Conservation (phyloP, 1,140 invertebrate species). For the Cydia strobilella region DNA sequence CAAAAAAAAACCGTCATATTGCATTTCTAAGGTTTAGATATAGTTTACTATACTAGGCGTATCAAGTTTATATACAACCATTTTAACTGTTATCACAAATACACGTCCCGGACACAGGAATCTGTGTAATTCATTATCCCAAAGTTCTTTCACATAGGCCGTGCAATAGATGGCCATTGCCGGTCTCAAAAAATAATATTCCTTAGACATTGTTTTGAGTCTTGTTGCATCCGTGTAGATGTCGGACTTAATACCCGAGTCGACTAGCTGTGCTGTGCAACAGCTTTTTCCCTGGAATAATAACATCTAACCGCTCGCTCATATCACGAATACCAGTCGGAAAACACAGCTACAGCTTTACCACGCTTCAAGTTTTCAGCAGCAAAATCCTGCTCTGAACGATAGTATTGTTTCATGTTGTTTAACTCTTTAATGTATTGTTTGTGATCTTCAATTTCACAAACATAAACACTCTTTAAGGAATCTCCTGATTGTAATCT, state of each 20-base stretch:
- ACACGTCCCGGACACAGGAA: constrained; percentile 30
- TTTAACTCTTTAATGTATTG: no score
- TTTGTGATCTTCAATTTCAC: no score
- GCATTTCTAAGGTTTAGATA: neutral
- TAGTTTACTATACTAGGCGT: constrained; percentile 20
- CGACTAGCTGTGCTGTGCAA: constrained; percentile 26
- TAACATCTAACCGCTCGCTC: constrained; percentile 21
- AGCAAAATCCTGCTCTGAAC: no score
- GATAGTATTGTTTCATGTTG: no score
- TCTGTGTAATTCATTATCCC: constrained; percentile 18
- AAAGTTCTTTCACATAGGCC: neutral
- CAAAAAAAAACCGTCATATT: constrained; percentile 12
- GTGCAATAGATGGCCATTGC: constrained; percentile 26
- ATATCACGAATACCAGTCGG: no score
- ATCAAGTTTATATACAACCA: neutral
- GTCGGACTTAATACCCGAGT: constrained; percentile 6
- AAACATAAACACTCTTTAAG: no score
- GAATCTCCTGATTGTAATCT: no score
- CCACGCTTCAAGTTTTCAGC: no score
- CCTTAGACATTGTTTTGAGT: constrained; percentile 16
- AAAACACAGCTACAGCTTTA: no score
- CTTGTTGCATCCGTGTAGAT: neutral
- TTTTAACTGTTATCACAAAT: constrained; percentile 18
- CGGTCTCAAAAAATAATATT: no score
- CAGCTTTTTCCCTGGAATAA: neutral